These are phyloP conservation scores for Psittacus erithacus DNA, from an alignment of 2,113 vertebrate species.

Conservation along the genomic window DNA sequence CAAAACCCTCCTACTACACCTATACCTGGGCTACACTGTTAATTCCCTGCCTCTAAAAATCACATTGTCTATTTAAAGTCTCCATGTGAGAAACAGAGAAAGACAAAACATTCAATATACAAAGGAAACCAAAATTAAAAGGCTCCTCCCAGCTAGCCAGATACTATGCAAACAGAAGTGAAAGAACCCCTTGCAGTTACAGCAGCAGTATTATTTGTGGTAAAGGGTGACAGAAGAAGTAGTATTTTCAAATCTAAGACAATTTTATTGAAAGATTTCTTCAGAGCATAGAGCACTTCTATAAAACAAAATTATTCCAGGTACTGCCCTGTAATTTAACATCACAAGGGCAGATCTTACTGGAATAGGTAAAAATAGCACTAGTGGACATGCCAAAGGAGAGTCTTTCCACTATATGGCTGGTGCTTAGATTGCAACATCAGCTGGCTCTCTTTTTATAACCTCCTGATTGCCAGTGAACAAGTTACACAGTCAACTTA, in stretches of 20 bases:
- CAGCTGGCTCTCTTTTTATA: slow-evolving; percentile 61
- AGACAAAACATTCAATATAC: not conserved
- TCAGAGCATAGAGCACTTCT: not conserved
- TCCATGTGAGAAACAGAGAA: not conserved
- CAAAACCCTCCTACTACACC: not conserved
- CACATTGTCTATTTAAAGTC: not conserved
- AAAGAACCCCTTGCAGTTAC: not conserved
- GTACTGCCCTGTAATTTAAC: slow-evolving; percentile 41
- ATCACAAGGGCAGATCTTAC: slow-evolving; percentile 62
- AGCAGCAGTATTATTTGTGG: not conserved
- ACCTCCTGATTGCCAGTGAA: not conserved
- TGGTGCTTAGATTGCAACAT: slow-evolving; percentile 51
- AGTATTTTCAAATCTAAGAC: not conserved
- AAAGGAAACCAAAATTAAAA: not conserved
- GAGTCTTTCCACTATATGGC: slow-evolving; percentile 63
- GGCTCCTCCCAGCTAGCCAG: not conserved
- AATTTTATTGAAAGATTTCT: not conserved
- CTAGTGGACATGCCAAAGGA: slow-evolving; percentile 51
- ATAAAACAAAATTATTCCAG: slow-evolving; percentile 55
- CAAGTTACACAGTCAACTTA: not conserved
- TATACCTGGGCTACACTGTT: not conserved
- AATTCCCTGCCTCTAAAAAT: not conserved
- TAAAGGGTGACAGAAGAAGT: not conserved
- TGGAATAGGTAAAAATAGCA: slow-evolving; percentile 73
- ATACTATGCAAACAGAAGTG: not conserved